Evolutionary conservation across 2,888 invertebrate genomes (phyloP).

Genomic region (Parnassius apollo): DNA sequence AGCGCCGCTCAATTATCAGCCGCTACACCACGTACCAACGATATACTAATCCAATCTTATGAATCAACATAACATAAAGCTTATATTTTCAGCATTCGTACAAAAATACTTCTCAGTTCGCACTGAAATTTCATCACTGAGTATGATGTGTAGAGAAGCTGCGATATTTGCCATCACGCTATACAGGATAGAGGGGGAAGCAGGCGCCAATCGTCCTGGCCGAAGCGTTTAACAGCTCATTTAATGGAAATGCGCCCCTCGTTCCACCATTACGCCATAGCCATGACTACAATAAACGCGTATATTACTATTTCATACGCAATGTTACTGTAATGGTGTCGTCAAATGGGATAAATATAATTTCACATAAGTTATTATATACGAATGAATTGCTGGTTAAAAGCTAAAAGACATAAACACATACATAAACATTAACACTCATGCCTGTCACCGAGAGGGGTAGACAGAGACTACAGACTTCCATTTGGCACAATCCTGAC

Average conservation of each 20-base stretch:
- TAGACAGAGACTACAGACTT: too few relatives aligned
- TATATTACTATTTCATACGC: conserved; percentile 20
- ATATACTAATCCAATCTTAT: too few relatives aligned
- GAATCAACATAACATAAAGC: too few relatives aligned
- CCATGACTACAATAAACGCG: conserved; percentile 2
- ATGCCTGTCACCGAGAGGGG: too few relatives aligned
- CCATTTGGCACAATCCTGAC: too few relatives aligned
- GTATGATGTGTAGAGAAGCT: not conserved
- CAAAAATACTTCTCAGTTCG: not conserved
- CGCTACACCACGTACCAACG: too few relatives aligned
- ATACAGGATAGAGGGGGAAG: not conserved
- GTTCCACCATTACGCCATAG: conserved; percentile 8
- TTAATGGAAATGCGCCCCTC: conserved; percentile 18
- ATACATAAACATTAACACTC: too few relatives aligned
- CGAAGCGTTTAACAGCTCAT: conserved; percentile 21
- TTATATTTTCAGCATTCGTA: too few relatives aligned
- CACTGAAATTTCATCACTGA: conserved; percentile 6
- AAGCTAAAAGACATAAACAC: too few relatives aligned
- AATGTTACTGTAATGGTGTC: conserved; percentile 8
- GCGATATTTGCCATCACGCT: conserved; percentile 7
- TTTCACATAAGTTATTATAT: too few relatives aligned
- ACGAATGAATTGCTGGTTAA: too few relatives aligned
- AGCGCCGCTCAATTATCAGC: too few relatives aligned
- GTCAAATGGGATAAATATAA: conserved; percentile 4
- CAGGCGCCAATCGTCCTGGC: conserved; percentile 14